Base-by-base conservation (phyloP, 2,888 invertebrate genomes). In the Gisinianus flammeolus region DNA sequence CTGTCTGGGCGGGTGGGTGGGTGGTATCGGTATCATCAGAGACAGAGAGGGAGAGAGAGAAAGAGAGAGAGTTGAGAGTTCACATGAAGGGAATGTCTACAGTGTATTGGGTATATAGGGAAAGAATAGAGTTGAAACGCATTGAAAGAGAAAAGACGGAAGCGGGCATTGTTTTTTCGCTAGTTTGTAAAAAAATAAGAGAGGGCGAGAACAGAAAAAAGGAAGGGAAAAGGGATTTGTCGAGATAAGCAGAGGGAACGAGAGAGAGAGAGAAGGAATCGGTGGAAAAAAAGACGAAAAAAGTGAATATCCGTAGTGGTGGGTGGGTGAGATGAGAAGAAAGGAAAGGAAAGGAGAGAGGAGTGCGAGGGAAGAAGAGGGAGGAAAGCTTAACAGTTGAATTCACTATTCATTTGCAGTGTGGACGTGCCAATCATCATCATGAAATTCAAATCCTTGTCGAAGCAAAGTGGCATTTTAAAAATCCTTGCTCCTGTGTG, bases 341-440 rank as follows among this genome's bases (percentile, higher is more conserved):
- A 69, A 69, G 69, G 24, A 68, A 35, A 68, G 35, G 44, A 33
- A 69, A 56, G 64, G 52, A n/a, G 58, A 56, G 22, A 67, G 67
- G 31, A 67, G 67, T 44, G 58, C 26, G 64, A 64, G 28, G 64
- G 30, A 64, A 5, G 64, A 64, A 64, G 64, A 10, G 28, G 64
- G 64, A 64, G 64, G 16, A 26, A 28, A 62, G 30, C 62, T 26
- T 33, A 35, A 54, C 58, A 30, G 58, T 71, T 58, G 58, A 71
- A 71, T 71, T 71, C 71, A 71, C 71, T 31, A 58, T 58, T 58
- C 69, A 69, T 44, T 69, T 71, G 71, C 54, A 28, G 31, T 71
- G 31, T 58, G 58, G 35, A 33, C 19, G 31, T 72, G 62, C 35
- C 73, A 73, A 64, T 72, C 73, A 73, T n/a, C 44, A 44, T 6